These are phyloP conservation scores for Cosmopolites sordidus DNA, from an alignment of 2,888 invertebrate species.

Conservation along the genomic window DNA sequence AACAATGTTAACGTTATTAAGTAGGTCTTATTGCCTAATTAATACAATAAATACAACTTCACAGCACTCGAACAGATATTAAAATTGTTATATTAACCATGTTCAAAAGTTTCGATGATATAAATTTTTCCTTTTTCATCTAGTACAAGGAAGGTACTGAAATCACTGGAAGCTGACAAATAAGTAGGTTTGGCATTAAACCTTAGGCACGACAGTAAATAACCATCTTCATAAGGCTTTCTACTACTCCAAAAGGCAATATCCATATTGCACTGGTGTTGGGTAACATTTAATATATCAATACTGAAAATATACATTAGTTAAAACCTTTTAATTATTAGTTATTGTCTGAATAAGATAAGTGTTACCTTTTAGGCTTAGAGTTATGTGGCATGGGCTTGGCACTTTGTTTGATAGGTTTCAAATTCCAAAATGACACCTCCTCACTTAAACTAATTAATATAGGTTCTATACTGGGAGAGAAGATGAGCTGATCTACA, in stretches of 20 bases:
- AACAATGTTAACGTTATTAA: too few species aligned
- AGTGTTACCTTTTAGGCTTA: neutral
- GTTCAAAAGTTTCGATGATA: conserved; percentile 50
- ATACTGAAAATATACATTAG: conserved; percentile 22
- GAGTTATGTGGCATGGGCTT: neutral
- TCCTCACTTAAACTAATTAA: conserved; percentile 57
- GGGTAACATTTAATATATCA: conserved; percentile 22
- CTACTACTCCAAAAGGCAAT: conserved; percentile 26
- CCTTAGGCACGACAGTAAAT: conserved; percentile 43
- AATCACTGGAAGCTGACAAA: conserved; percentile 45
- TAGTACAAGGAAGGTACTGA: conserved; percentile 58
- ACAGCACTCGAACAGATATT: too few species aligned
- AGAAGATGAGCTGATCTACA: conserved; percentile 54
- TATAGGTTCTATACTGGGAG: conserved; percentile 51
- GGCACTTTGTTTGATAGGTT: conserved; percentile 20
- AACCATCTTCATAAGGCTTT: conserved; percentile 29
- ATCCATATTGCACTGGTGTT: conserved; percentile 21
- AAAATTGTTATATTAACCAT: too few species aligned
- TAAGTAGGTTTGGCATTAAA: conserved; percentile 43
- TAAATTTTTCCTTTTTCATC: conserved; percentile 59
- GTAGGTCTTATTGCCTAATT: too few species aligned
- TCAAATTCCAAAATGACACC: conserved; percentile 57
- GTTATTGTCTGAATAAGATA: neutral
- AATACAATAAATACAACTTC: too few species aligned
- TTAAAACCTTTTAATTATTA: neutral